Percentiles rank a stretch among this genome's conserved stretches.
phyloP scores from a whole-genome alignment of 2,888 invertebrate species.

The Bombylius discolor region DNA sequence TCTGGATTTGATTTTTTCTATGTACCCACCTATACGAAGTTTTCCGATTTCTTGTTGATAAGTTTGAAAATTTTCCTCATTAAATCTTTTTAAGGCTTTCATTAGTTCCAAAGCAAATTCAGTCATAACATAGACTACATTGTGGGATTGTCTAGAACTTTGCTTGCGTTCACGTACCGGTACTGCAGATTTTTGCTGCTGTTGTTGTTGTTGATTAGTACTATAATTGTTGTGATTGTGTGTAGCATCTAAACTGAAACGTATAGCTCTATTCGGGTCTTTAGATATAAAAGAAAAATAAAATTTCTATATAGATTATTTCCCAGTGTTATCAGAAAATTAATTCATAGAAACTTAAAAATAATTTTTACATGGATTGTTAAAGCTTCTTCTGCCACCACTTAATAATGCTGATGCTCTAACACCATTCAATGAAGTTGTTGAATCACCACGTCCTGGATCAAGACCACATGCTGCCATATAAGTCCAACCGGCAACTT shows the following conservation, averaged over 20 bases:
- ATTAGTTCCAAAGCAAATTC: slow-evolving; percentile 64
- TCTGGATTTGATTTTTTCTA: too few relatives aligned
- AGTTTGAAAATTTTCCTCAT: slow-evolving; percentile 46
- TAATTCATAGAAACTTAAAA: slow-evolving; percentile 16
- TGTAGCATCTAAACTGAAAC: slow-evolving; percentile 5
- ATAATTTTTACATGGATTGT: slow-evolving; percentile 35
- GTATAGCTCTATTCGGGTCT: slow-evolving; percentile 25
- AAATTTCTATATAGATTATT: background rate
- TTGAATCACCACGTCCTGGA: slow-evolving; percentile 52
- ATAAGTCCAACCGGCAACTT: slow-evolving; percentile 91
- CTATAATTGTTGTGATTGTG: slow-evolving; percentile 8
- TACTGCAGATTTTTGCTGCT: background rate
- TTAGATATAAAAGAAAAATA: background rate
- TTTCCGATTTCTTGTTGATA: slow-evolving; percentile 26
- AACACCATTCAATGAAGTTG: slow-evolving; percentile 27
- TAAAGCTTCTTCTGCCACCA: slow-evolving; percentile 34
- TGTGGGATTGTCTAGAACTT: slow-evolving; percentile 26
- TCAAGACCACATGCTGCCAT: slow-evolving; percentile 93
- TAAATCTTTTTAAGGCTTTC: slow-evolving; percentile 46
- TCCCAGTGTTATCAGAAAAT: slow-evolving; percentile 18
- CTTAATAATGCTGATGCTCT: slow-evolving; percentile 25
- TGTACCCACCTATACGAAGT: slow-evolving; percentile 25
- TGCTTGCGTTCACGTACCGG: slow-evolving; percentile 19
- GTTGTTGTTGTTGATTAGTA: background rate
- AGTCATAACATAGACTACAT: slow-evolving; percentile 46